Evolutionary conservation across 2,113 vertebrate genomes (phyloP).

Genomic region (Capreolus pygargus): DNA sequence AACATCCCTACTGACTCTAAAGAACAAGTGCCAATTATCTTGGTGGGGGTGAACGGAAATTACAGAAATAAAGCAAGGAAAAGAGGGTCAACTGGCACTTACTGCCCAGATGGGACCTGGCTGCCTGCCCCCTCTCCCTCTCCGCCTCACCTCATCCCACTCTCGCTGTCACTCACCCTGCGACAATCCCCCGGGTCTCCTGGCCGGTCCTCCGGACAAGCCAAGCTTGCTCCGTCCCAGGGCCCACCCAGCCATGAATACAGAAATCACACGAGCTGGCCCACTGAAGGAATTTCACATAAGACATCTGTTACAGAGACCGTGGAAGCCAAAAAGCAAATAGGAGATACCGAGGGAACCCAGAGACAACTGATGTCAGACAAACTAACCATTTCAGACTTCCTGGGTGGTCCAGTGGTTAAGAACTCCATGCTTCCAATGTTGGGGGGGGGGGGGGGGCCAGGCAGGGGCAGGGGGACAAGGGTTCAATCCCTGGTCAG

Average conservation of each 20-base stretch:
- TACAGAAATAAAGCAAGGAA: not conserved
- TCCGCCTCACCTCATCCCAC: not conserved
- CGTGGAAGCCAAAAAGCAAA: not conserved
- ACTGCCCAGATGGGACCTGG: not conserved
- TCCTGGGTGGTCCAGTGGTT: not conserved
- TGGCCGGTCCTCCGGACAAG: no score
- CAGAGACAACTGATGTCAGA: not conserved
- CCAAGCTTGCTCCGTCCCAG: not conserved
- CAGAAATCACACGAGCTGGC: not conserved
- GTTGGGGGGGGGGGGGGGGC: not conserved
- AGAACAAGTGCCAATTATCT: not conserved
- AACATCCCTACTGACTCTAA: not conserved
- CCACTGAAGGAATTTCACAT: not conserved
- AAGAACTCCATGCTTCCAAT: not conserved
- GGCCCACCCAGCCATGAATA: not conserved
- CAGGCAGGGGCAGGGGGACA: not conserved
- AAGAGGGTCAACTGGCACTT: not conserved
- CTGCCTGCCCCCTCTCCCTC: not conserved
- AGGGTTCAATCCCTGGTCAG: rapidly evolving
- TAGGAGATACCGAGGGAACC: not conserved
- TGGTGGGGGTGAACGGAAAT: not conserved
- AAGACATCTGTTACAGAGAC: not conserved
- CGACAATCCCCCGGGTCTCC: not conserved
- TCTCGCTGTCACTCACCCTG: not conserved
- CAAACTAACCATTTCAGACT: not conserved